Evolutionary conservation across 2,888 invertebrate genomes (phyloP), one percentile per base, ranked within the genome.

Genomic region (Rotaria macrura): DNA sequence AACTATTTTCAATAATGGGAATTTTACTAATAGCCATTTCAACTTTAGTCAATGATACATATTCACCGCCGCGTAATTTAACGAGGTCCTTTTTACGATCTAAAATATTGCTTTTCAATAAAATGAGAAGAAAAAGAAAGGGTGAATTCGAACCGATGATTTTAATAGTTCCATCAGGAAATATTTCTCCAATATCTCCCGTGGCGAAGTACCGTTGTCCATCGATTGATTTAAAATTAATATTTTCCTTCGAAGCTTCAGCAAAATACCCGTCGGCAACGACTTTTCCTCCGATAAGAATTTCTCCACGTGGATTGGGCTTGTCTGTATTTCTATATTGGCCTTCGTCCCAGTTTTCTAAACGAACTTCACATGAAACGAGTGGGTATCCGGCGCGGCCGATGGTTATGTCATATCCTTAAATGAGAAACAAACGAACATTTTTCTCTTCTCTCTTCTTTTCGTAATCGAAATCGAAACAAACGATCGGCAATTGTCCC

Each of bases 81-180:
- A 99, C 96, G 88, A 99, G 93, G 92, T 99, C 99, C 92, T 99
- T 99, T 92, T 98, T 99, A 88, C 99, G 95, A 92, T 99, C 97
- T 89, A 99, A 97, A 89, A 47, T 47, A 47, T n/a, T n/a, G n/a
- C n/a, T n/a, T n/a, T n/a, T n/a, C n/a, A 47, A 47, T 47, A 47
- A 47, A 47, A 47, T 47, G 14, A n/a, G 10, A 29, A 12, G 1
- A 2, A 40, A 40, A 7, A 40, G 5, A 23, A 34, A 34, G 2
- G 0, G 14, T 20, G 17, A 34, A 1, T 47, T 47, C 40, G 91
- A 89, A 96, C 97, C 98, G 89, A 99, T 97, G 89, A 99, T 97
- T 92, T 95, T 95, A 88, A 99, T 94, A 89, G 94, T 95, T 43
- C 99, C 99, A 91, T 99, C 97, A 72, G 93, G 93, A 89, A 96